phyloP scores from a whole-genome alignment of 1,140 invertebrate genomes.

The Pseudomyrmex cubaensis region DNA sequence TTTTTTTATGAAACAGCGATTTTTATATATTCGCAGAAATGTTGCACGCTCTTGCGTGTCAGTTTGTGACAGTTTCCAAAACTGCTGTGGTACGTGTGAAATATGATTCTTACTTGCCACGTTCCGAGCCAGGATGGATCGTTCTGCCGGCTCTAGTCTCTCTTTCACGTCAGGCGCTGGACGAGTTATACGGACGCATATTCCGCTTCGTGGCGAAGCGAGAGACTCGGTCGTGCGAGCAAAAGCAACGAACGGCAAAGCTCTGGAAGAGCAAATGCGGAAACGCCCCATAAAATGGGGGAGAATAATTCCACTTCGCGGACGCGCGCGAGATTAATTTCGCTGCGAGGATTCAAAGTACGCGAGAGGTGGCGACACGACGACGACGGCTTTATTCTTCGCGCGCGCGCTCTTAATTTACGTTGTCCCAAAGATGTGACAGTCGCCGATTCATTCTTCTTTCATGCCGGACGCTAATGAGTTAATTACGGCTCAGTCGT shows the following conservation, averaged over 20 bases:
- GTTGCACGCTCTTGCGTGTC: constrained; percentile 19
- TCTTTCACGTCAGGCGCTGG: constrained; percentile 1
- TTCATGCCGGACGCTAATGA: constrained; percentile 41
- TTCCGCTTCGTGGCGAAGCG: constrained; percentile 9
- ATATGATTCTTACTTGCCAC: constrained; percentile 28
- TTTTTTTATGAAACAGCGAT: constrained; percentile 11
- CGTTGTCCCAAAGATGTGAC: constrained; percentile 6
- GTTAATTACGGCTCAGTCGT: constrained; percentile 36
- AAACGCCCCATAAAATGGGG: constrained; percentile 41
- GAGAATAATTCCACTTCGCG: constrained; percentile 57
- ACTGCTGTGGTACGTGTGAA: constrained; percentile 28
- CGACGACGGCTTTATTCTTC: constrained; percentile 33
- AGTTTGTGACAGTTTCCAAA: constrained; percentile 35
- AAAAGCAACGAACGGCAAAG: constrained; percentile 8
- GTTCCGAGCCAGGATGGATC: constrained; percentile 30
- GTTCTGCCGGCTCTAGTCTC: constrained; percentile 26
- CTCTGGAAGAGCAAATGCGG: constrained; percentile 13
- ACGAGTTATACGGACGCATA: constrained; percentile 26
- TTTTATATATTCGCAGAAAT: constrained; percentile 29
- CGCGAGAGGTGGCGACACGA: constrained; percentile 9
- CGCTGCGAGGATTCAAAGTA: neutral
- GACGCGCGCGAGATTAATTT: constrained; percentile 27
- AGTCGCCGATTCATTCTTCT: constrained; percentile 20
- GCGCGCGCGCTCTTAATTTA: constrained; percentile 24
- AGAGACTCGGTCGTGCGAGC: constrained; percentile 18